These are phyloP conservation scores for Eupithecia insigniata DNA, from an alignment of 2,888 invertebrate genomes.

Conservation along the genomic window DNA sequence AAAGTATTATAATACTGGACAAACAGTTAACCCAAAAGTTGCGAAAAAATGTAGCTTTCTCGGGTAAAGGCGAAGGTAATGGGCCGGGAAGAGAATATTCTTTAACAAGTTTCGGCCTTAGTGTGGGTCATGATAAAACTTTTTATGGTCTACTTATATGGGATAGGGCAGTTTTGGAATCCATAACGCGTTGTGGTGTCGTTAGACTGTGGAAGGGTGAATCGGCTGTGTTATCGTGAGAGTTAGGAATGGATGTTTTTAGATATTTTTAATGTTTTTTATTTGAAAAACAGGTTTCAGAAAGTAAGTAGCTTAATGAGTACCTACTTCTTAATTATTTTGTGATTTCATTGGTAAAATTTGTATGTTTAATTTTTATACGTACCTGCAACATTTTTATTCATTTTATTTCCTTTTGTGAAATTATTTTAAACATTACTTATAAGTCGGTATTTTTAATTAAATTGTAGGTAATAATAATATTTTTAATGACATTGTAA, in stretches of 20 bases:
- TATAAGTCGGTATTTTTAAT: too few species aligned
- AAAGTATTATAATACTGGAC: constrained; percentile 51
- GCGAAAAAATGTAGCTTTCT: constrained; percentile 53
- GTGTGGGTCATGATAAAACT: constrained; percentile 77
- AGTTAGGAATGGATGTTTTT: neutral
- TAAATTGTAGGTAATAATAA: too few species aligned
- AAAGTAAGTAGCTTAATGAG: too few species aligned
- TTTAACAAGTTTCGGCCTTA: constrained; percentile 69
- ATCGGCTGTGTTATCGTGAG: constrained; percentile 37
- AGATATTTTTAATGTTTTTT: neutral
- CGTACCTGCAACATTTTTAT: too few species aligned
- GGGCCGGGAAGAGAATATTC: constrained; percentile 72
- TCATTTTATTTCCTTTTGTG: too few species aligned
- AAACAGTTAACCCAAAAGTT: constrained; percentile 62
- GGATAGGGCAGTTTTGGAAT: constrained; percentile 67
- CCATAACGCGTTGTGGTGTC: constrained; percentile 57
- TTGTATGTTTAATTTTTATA: too few species aligned
- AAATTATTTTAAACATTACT: too few species aligned
- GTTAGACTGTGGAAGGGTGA: constrained; percentile 40
- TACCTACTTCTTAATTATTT: too few species aligned
- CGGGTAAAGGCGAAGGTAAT: constrained; percentile 63
- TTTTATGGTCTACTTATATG: constrained; percentile 78
- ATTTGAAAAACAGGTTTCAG: too few species aligned
- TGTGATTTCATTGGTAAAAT: too few species aligned
- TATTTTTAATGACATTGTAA: too few species aligned